Evolutionary conservation across 2,113 vertebrate genomes (phyloP), one percentile per base, ranked within the genome.

Genomic region (Brachypodius melanocephalos): DNA sequence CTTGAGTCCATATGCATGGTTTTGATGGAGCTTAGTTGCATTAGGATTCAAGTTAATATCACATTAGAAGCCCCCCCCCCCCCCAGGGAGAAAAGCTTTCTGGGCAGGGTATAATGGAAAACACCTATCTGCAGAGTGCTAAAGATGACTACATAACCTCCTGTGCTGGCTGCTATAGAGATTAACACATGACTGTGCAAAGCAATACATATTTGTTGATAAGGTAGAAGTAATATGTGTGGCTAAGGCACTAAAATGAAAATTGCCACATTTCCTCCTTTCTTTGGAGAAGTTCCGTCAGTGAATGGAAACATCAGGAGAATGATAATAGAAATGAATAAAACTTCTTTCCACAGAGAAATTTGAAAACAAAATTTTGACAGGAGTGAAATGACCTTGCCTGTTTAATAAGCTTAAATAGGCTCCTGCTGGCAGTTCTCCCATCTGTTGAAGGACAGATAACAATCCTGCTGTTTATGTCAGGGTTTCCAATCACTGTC

Each of bases 31-130:
- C 72, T 96, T 94, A 86, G 72, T 61, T 78, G 72, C 63, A 88
- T 91, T 89, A 96, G 38, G 76, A 88, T 90, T 94, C 89, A 78
- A 93, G 69, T 75, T 96, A 95, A 95, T 83, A 91, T 88, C 82
- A 91, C 78, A 93, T 94, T 96, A 96, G 92, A 74, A 83, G 36
- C 31, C 24, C 75, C 15, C 45, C 8, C 21, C 46, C 17, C 17
- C 80, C 62, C 17, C 54, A 25, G 89, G 84, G 94, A 65, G 59
- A 89, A 94, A 63, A 92, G 66, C 81, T 92, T 87, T 93, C 65
- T 85, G 22, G 67, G 57, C 38, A 66, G 4, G 63, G 49, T 52
- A 81, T 85, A 90, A 84, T 83, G 46, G 65, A 81, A 94, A 66
- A 57, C 34, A 63, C 32, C 2, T 80, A 91, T 73, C 72, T 95